A percentile compares a stretch with the other conserved stretches of the same genome.
phyloP scores from a whole-genome alignment of 2,113 vertebrate species.

The Isurus oxyrinchus region DNA sequence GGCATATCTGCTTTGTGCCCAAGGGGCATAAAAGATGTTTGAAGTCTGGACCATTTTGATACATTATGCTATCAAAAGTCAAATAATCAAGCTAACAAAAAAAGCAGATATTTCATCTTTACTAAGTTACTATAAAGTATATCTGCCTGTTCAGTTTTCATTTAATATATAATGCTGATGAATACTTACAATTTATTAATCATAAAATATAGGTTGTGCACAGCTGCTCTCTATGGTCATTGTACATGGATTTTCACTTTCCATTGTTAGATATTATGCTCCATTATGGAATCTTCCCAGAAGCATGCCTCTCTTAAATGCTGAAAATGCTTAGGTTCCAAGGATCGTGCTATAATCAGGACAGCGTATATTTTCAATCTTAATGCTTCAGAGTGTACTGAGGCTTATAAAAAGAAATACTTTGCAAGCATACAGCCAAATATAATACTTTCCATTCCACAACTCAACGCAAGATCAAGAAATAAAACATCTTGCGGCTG shows the following conservation, averaged over 20 bases:
- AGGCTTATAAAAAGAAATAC: background rate
- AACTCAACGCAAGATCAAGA: background rate
- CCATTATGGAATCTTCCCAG: background rate
- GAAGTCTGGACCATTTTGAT: background rate
- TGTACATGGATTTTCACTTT: background rate
- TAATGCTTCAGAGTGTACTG: background rate
- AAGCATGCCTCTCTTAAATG: background rate
- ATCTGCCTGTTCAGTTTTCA: background rate
- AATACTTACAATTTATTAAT: constrained; percentile 10
- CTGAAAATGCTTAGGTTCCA: background rate
- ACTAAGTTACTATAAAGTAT: background rate
- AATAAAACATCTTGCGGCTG: background rate
- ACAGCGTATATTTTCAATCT: background rate
- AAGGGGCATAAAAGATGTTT: background rate
- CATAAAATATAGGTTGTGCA: background rate
- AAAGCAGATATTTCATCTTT: background rate
- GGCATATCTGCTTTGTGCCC: background rate
- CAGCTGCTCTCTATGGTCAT: background rate
- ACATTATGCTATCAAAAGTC: background rate
- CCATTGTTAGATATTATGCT: background rate
- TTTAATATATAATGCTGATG: background rate
- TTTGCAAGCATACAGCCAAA: background rate
- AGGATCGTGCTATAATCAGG: background rate
- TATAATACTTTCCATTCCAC: background rate
- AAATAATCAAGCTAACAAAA: background rate